Base-by-base conservation (phyloP, 1,140 invertebrate genomes). In the Pantala flavescens region DNA sequence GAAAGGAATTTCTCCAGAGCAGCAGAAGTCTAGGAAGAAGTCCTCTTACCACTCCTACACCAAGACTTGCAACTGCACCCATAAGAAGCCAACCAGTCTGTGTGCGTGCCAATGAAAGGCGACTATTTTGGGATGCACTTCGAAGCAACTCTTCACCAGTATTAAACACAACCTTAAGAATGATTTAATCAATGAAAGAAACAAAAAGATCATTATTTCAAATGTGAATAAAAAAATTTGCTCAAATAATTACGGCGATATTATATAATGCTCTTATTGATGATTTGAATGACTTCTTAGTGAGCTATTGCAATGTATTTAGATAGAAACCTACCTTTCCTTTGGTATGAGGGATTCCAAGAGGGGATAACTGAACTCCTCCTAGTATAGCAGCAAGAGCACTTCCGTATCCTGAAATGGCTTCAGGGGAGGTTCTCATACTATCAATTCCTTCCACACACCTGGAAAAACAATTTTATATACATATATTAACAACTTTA, bases 1-100 rank as follows among this genome's bases (percentile, higher is more conserved):
- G 97, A 83, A 99, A 99, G 28, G 96, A 97, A 83, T 98, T 98
- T 79, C 96, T 90, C 98, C 98, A 99, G 3, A 99, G 83, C 5
- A 98, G 82, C 74, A 98, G 81, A 92, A 99, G 96, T 77, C 97
- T 86, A 0, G 96, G 96, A 70, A 98, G 81, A 24, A 97, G 83
- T 0, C 93, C 93, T 78, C 92, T 89, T 1, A 98, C 94, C 7
- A 97, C 95, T 10, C 94, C 90, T 7, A 93, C 88, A 74, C 95
- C 96, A 77, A 99, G 82, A 19, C 96, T 98, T 91, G 98, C 97
- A 24, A 99, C 93, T 74, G 97, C 91, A 63, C 96, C 96, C 79
- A 99, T 95, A 23, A 99, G 84, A 23, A 98, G 87, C 98, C 98
- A 99, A 19, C 97, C 98, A 74, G 97, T 95, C 81, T 97, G 94